A percentile compares a stretch with the other conserved stretches of the same genome.
These are phyloP conservation scores for Riptortus pedestris DNA, from an alignment of 1,140 invertebrate species.

Conservation along the genomic window DNA sequence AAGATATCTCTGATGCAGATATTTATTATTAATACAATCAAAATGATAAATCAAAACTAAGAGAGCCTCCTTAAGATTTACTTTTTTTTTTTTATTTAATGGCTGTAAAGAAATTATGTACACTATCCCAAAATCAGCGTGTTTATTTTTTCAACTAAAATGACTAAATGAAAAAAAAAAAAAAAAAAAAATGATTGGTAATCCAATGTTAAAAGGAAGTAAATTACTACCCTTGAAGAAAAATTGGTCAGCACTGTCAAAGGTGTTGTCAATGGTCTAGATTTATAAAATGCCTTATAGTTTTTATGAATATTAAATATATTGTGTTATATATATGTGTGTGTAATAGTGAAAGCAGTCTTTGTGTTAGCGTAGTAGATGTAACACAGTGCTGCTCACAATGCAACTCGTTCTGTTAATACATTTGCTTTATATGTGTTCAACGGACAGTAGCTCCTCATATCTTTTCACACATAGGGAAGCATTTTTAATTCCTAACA, in stretches of 20 bases:
- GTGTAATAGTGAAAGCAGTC: neutral
- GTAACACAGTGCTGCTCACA: conserved; percentile 2
- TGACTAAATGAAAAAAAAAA: too few relatives aligned
- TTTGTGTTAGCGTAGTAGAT: conserved; percentile 8
- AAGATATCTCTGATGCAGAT: too few relatives aligned
- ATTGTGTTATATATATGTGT: neutral
- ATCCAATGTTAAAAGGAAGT: neutral
- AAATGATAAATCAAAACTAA: too few relatives aligned
- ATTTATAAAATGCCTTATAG: conserved; percentile 16
- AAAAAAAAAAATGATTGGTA: too few relatives aligned
- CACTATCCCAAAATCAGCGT: too few relatives aligned
- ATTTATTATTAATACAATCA: too few relatives aligned
- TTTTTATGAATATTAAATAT: conserved; percentile 9
- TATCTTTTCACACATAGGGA: neutral
- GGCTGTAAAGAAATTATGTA: too few relatives aligned
- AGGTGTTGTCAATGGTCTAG: conserved; percentile 1
- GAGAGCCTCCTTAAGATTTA: too few relatives aligned
- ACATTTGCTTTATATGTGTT: neutral
- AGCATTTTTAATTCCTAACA: too few relatives aligned
- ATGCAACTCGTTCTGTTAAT: conserved; percentile 1
- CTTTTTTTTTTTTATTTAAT: too few relatives aligned
- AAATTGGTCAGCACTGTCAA: neutral
- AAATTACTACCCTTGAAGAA: neutral
- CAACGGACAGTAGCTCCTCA: neutral
- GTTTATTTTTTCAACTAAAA: too few relatives aligned